Evolutionary conservation across 2,888 invertebrate species (phyloP).

Genomic region (Caenorhabditis drosophilae): DNA sequence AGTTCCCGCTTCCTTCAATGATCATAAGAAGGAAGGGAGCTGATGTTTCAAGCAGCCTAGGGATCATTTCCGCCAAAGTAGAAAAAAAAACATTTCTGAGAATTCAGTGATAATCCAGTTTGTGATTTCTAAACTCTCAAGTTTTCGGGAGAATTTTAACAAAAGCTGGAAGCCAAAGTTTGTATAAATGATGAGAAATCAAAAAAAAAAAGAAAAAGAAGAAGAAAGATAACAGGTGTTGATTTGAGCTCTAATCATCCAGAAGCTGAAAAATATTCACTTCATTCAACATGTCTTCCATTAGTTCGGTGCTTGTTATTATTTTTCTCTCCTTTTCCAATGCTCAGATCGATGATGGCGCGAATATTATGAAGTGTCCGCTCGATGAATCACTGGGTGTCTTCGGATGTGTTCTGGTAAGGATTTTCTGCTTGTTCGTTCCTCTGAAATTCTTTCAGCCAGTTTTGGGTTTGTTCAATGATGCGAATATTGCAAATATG

Average conservation of each 20-base stretch:
- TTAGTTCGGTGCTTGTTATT: neutral
- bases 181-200: no score
- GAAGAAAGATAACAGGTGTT: no score
- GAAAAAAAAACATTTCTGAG: no score
- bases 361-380: neutral
- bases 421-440: neutral
- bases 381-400: neutral
- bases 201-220: no score
- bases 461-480: constrained; percentile 6
- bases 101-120: no score
- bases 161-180: no score
- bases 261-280: neutral
- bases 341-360: neutral
- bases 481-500: constrained; percentile 11
- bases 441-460: constrained; percentile 11
- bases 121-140: no score
- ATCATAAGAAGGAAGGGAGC: no score
- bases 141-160: no score
- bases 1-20: no score
- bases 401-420: neutral
- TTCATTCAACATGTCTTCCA: neutral
- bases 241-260: neutral
- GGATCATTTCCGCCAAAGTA: no score
- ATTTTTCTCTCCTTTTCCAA: neutral
- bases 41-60: no score